These are phyloP conservation scores for Cryptotis parvus DNA, from an alignment of 2,113 vertebrate genomes.

Conservation along the genomic window DNA sequence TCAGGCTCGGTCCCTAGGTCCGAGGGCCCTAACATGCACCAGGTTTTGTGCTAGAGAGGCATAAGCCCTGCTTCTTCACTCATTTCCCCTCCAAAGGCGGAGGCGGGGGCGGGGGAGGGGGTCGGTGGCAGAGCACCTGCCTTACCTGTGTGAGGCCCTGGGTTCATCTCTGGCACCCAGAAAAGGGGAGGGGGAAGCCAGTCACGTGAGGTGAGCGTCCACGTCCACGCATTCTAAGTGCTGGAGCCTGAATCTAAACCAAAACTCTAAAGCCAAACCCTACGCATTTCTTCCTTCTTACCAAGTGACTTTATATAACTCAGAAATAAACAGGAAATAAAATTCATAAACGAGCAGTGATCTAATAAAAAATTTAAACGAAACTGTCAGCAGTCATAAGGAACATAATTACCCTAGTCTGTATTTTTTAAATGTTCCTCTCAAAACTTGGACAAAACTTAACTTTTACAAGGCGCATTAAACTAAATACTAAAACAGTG, in stretches of 20 bases:
- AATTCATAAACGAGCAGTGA: no score
- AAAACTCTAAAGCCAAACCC: neutral
- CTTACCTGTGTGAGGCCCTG: no score
- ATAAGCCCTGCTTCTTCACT: conserved; percentile 10
- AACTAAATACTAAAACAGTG: conserved; percentile 23
- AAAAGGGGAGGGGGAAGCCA: no score
- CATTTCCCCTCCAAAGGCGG: conserved; percentile 5
- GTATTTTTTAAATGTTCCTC: conserved; percentile 49
- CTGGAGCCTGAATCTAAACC: neutral
- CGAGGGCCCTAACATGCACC: neutral
- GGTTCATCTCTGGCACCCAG: no score
- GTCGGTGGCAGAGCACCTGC: no score
- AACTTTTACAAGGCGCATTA: conserved; percentile 43
- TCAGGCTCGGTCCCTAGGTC: neutral
- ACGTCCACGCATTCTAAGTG: neutral
- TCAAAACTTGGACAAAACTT: conserved; percentile 39
- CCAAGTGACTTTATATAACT: conserved; percentile 32
- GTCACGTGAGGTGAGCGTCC: neutral
- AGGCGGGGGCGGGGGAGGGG: no score
- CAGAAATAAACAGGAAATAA: neutral
- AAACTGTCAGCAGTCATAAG: conserved; percentile 42
- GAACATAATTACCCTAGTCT: conserved; percentile 11
- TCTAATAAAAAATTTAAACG: neutral
- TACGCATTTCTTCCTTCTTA: neutral
- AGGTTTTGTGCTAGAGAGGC: neutral